Evolutionary conservation across 2,797 vertebrate species (phyloP), one percentile per base, ranked within the genome.

Genomic region (Intellagama lesueurii): DNA sequence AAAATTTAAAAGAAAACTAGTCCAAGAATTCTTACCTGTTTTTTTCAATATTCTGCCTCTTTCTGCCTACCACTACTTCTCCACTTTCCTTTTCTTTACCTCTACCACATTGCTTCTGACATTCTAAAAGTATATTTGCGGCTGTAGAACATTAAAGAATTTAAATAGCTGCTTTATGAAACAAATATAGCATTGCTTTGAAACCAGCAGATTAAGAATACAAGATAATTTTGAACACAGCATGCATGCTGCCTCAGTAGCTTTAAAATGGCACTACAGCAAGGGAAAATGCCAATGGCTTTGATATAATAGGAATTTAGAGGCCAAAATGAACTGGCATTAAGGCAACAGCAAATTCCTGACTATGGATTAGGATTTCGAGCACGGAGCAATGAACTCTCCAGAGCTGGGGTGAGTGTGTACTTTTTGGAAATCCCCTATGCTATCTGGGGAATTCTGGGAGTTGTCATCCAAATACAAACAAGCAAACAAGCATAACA

Each of bases 101-200:
- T 24, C 12, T 60, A 73, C 32, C 14, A 64, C 35, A 69, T 82
- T 66, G 64, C 9, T 86, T 7, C 30, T 87, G 44, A 35, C 47
- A 87, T 80, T 86, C 47, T 70, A 87, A 56, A 87, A 81, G 32
- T 44, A 64, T 5, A 81, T 40, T 87, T 72, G 26, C 19, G 30
- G 24, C 0, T 19, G 26, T 12, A 16, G 19, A 3, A 32, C 44
- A 72, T 72, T 87, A 56, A 35, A 72, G 32, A 81, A 56, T 12
- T 80, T 49, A 66, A 69, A 69, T 22, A 49, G 40, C 49, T 24
- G 30, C 70, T 47, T n/a, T 32, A 83, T 75, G 22, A 26, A 83
- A 82, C 40, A 66, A 76, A 76, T 30, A 88, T 44, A 28, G 11
- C 52, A 70, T 12, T 26, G 44, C 52, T 75, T 81, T 73, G 11